Base-by-base conservation (phyloP, 2,113 vertebrate genomes). In the Anguilla rostrata region DNA sequence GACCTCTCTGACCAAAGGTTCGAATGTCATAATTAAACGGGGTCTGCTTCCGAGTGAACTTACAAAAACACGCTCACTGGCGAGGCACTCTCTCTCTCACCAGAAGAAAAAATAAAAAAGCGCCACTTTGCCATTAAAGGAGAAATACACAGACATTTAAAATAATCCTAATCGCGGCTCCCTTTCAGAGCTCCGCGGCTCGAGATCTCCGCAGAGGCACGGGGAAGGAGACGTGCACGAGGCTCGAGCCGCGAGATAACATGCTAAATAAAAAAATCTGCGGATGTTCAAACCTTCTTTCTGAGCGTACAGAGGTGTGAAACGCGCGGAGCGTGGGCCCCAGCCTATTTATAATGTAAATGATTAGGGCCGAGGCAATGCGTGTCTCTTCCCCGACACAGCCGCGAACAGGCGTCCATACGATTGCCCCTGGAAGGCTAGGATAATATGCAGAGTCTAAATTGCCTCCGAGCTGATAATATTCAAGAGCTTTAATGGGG, bases 141-240 rank as follows among this genome's bases (percentile, higher is more conserved):
- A 66, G 87, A 90, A 90, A 91, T 91, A 89, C 91, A 92, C 83
- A 90, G 83, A 90, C 90, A 88, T 93, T 93, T 90, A 89, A 34
- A 92, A 93, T 91, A 92, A 93, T 91, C 89, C 87, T 91, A 91
- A 94, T 93, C 89, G 5, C 1, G 1, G 34, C 81, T 91, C 90
- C 88, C 53, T 85, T 57, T 26, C 39, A 83, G 85, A 89, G 83
- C 86, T 43, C 85, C 82, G 83, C 86, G 87, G 49, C 87, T 87
- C 85, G 84, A 89, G 46, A 88, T 92, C 90, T 92, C 86, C 46
- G 89, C 34, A 34, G 89, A 90, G 87, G 83, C 34, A 75, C 78
- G 83, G 57, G 57, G 40, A 34, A 34, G 57, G 71, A 85, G 81
- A 82, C 9, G 83, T 71, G 83, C 40, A 43, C 7, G 60, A 71